Conservation (phyloP, 2,113 vertebrate species). For the Camelus bactrianus region DNA sequence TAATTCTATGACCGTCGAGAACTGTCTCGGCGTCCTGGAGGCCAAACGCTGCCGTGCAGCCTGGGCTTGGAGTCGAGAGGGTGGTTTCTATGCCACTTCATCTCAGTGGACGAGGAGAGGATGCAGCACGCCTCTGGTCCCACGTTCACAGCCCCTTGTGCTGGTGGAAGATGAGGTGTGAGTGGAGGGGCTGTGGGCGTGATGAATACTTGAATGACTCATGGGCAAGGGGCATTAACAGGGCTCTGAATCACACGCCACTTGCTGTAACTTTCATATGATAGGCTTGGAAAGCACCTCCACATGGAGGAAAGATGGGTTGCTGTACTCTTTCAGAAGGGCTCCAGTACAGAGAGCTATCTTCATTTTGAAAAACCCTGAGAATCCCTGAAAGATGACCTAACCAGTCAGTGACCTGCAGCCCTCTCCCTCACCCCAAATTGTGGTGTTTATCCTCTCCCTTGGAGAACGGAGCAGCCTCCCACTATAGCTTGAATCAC, state of each 20-base stretch:
- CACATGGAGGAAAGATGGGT: not conserved
- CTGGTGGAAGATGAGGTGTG: not conserved
- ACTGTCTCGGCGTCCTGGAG: not conserved
- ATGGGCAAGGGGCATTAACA: not conserved
- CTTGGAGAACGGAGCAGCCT: not conserved
- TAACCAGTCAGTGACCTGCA: not conserved
- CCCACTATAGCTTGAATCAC: not conserved
- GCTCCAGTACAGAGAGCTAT: not conserved
- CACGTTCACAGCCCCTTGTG: not conserved
- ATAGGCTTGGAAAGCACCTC: slow-evolving; percentile 45
- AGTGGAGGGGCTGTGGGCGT: not conserved
- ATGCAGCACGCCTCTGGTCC: not conserved
- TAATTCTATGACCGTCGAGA: slow-evolving; percentile 34
- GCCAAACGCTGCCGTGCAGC: not conserved
- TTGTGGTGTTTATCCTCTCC: not conserved
- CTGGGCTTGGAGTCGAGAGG: not conserved
- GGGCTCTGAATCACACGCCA: not conserved
- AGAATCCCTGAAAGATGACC: not conserved
- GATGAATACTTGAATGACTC: slow-evolving; percentile 12
- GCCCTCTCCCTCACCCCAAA: rapidly evolving
- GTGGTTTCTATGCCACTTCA: not conserved
- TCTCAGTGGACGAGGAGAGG: not conserved
- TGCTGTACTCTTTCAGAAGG: not conserved
- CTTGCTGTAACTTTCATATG: slow-evolving; percentile 7
- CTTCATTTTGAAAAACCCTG: not conserved